Evolutionary conservation across 2,113 vertebrate species (phyloP), one percentile per base, ranked within the genome.

Genomic region (Embiotoca jacksoni): DNA sequence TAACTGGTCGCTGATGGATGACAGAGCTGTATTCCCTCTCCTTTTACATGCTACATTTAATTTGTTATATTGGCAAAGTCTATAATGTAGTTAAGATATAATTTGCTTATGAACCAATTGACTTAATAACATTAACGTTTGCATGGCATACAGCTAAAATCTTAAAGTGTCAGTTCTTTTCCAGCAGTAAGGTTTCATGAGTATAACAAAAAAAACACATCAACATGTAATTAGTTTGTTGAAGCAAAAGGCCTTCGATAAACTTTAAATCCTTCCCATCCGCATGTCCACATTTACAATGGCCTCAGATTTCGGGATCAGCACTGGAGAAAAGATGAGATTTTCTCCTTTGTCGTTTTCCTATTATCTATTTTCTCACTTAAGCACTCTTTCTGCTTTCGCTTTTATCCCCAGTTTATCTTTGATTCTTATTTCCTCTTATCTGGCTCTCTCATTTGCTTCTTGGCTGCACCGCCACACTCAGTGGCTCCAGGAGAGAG

Each of bases 381-480:
- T 36, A 16, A 53, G 2, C 10, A 8, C 5, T 59, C 30, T 32
- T 69, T 80, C 33, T 75, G n/a, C 50, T 69, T 70, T 74, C n/a
- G 50, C 68, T 70, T 81, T 64, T 3, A 49, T 78, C 52, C 39
- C 6, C 7, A 62, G 63, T 66, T 32, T 55, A 74, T 60, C 73
- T 81, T 47, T 78, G 36, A 81, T 74, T 69, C 54, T 8, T n/a
- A 10, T 58, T 69, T 41, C 46, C 32, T 61, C 56, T 75, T 65
- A 74, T 85, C 72, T 74, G 64, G 23, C 32, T 66, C 60, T 52
- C 55, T 81, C 61, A 65, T 75, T 82, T 63, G 55, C 60, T 59
- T 79, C 54, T 62, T 56, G 79, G 61, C 80, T 78, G 33, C 36
- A 69, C 53, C 67, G 73, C 55, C 65, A 7, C 31, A 61, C 37